A percentile compares a stretch with the other conserved stretches of the same genome.
These are phyloP conservation scores for Haliclystus octoradiatus DNA, from an alignment of 30 jellyfish, hydroid and myxozoan species.

Conservation along the genomic window DNA sequence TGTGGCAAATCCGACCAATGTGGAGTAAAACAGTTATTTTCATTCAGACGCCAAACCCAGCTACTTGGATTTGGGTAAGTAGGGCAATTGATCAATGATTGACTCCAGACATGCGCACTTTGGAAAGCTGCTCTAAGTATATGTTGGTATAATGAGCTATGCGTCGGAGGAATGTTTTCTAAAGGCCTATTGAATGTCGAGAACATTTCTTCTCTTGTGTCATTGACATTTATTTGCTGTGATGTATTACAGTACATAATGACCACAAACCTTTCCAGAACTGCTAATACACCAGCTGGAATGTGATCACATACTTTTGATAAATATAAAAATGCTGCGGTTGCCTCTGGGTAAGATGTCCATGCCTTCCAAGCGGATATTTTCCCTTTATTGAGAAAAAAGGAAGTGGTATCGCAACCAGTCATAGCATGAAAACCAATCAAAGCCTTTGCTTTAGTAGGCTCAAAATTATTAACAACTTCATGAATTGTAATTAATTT, in stretches of 20 bases:
- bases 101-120: conserved; percentile 22
- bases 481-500: conserved; percentile 13
- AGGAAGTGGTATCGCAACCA: conserved; percentile 20
- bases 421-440: conserved; percentile 17
- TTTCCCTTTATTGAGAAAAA: conserved; percentile 9
- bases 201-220: conserved; percentile 16
- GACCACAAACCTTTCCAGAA: conserved; percentile 22
- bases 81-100: neutral
- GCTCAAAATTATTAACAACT: conserved; percentile 13
- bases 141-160: conserved; percentile 12
- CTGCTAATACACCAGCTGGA: conserved; percentile 20
- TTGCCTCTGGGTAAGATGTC: conserved; percentile 10
- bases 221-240: conserved; percentile 4
- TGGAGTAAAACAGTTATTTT: neutral
- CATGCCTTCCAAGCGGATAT: conserved; percentile 19
- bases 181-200: conserved; percentile 2
- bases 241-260: conserved; percentile 14
- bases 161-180: conserved; percentile 22
- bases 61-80: conserved; percentile 6
- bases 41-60: conserved; percentile 19
- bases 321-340: conserved; percentile 6
- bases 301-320: conserved; percentile 8
- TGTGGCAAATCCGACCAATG: conserved; percentile 9
- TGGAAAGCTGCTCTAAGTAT: conserved; percentile 12
- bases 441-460: conserved; percentile 14